phyloP scores from a whole-genome alignment of 2,113 vertebrate genomes.

The Gallinago undulata region DNA sequence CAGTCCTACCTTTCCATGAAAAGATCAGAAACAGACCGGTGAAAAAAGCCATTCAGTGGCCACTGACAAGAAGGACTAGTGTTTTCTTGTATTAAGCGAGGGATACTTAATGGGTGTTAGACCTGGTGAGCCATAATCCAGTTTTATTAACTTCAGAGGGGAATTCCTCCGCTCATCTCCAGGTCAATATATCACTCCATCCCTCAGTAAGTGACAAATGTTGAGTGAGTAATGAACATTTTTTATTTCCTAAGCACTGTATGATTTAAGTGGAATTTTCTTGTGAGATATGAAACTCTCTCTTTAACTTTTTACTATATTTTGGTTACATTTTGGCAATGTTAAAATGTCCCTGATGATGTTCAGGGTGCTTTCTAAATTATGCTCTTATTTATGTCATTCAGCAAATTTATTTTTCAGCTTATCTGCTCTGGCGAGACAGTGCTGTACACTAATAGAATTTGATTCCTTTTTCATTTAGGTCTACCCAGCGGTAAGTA shows the following conservation, averaged over 20 bases:
- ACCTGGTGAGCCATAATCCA: background rate
- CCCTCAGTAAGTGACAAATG: background rate
- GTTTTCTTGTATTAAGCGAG: background rate
- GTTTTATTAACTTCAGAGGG: background rate
- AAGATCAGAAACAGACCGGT: background rate
- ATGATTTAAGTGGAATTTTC: background rate
- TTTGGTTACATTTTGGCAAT: background rate
- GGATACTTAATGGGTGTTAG: background rate
- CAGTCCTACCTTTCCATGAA: background rate
- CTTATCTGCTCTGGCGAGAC: background rate
- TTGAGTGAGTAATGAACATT: background rate
- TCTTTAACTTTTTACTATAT: background rate
- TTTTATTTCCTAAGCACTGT: background rate
- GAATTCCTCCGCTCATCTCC: background rate
- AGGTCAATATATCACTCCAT: background rate
- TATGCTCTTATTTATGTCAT: background rate
- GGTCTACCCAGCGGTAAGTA: background rate
- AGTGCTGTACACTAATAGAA: background rate
- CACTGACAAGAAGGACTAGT: background rate
- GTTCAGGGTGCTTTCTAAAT: slow-evolving; percentile 1
- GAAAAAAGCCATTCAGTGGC: background rate
- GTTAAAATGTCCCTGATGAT: background rate
- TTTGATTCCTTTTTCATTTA: background rate
- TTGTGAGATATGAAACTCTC: background rate
- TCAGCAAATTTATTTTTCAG: slow-evolving; percentile 25